Evolutionary conservation across 92 coral and sea anemone genomes (phyloP), one percentile per base, ranked within the genome.

Genomic region (Siderastrea radians): DNA sequence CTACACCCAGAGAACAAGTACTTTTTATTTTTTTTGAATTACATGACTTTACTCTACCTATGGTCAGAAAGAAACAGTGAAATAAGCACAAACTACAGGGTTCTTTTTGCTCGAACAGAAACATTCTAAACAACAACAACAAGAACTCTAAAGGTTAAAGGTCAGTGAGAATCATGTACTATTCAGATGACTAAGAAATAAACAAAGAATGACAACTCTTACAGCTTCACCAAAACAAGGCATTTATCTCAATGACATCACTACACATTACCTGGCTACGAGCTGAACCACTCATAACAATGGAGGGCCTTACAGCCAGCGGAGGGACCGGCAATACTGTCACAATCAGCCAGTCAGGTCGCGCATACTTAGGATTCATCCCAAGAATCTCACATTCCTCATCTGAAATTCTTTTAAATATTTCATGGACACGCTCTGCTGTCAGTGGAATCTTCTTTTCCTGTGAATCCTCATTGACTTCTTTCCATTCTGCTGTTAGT

Each of bases 251-350:
- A 16, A 17, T 9, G 6, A 44, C 15, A 82, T 47, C 55, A 82
- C 50, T 49, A 47, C n/a, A 57, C 60, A 49, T 60, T 84, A 98
- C 99, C 98, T 98, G 99, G 80, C 99, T 94, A 46, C 99, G 92
- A 47, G 98, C 99, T 78, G 98, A 85, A 49, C 99, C 99, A 93
- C 98, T 93, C 94, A 98, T 89, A 60, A 96, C 95, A 90, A 98
- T 96, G 57, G 98, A 98, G 53, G 99, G 99, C 86, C 99, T 93
- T 9, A 98, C 99, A 81, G 98, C 96, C 83, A 98, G 80, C 14
- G 99, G 99, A 16, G 99, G 98, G 5, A 98, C 99, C 15, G 99
- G 99, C n/a, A 98, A 62, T 12, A 98, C 99, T 3, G 99, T 98
- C 60, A 98, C 87, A 16, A 98, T 89, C 98, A 98, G 91, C 99